A percentile compares a stretch with the other conserved stretches of the same genome.
Conservation (phyloP, 2,888 invertebrate genomes). For the Machimus atricapillus region DNA sequence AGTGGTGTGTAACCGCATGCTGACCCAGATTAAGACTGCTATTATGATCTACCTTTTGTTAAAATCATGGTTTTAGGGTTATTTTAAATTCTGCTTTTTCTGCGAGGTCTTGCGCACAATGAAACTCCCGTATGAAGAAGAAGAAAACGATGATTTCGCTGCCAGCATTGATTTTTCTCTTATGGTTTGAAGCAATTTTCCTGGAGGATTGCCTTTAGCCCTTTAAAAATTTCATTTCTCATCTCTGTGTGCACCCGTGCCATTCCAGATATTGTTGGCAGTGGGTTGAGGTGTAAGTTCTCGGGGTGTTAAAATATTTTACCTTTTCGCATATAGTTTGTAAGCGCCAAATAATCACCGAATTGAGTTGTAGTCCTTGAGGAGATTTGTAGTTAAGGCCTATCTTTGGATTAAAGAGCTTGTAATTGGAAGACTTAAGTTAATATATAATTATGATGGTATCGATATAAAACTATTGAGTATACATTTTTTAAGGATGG, state of each 20-base stretch:
- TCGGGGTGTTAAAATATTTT: too few species aligned
- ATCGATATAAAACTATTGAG: neutral
- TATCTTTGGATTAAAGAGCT: too few species aligned
- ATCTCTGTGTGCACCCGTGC: neutral
- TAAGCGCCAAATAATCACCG: too few species aligned
- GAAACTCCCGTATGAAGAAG: neutral
- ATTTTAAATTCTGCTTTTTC: neutral
- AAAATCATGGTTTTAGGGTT: neutral
- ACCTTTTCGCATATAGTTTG: too few species aligned
- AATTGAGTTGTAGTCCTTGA: too few species aligned
- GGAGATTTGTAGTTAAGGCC: too few species aligned
- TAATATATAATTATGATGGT: neutral
- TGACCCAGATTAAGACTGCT: constrained; percentile 1
- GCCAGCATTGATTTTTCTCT: neutral
- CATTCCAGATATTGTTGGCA: neutral
- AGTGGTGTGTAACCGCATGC: neutral
- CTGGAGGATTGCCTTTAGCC: neutral
- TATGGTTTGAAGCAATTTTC: neutral
- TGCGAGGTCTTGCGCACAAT: neutral
- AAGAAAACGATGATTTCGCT: neutral
- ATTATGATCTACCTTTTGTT: neutral
- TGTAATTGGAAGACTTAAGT: neutral
- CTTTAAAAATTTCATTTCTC: neutral
- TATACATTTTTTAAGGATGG: neutral
- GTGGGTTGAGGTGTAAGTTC: too few species aligned